These are phyloP conservation scores for Lucifuga dentata DNA, from an alignment of 2,113 vertebrate genomes.

Conservation along the genomic window DNA sequence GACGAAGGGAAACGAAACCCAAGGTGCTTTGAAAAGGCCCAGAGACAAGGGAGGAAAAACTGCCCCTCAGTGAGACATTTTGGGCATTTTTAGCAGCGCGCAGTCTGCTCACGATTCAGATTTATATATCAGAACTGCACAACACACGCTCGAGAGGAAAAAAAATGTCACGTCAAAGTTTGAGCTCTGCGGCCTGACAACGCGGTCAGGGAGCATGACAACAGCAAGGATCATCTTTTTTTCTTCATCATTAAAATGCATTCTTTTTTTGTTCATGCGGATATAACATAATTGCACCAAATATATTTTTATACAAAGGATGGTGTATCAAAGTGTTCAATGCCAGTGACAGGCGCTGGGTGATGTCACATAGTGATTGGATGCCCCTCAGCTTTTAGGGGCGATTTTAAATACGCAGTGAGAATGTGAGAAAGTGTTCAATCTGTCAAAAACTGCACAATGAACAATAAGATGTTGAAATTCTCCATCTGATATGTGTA, in stretches of 20 bases:
- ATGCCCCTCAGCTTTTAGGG: background rate
- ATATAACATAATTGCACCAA: conserved; percentile 61
- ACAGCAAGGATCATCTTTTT: conserved; percentile 32
- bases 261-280: conserved; percentile 69
- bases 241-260: conserved; percentile 33
- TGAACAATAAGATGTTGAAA: background rate
- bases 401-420: conserved; percentile 14
- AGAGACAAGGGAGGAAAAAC: conserved; percentile 23
- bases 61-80: conserved; percentile 37
- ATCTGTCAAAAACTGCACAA: conserved; percentile 14
- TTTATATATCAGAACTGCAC: conserved; percentile 54
- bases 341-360: conserved; percentile 16
- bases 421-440: conserved; percentile 10
- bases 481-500: conserved; percentile 47
- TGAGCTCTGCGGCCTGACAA: conserved; percentile 40
- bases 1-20: conserved; percentile 56
- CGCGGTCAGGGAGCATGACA: conserved; percentile 33
- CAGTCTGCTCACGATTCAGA: conserved; percentile 30
- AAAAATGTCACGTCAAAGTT: conserved; percentile 47
- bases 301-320: conserved; percentile 64
- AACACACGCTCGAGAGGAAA: conserved; percentile 30
- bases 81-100: conserved; percentile 47
- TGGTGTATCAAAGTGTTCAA: conserved; percentile 40
- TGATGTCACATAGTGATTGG: conserved; percentile 5
- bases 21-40: conserved; percentile 56